Conservation (phyloP, 2,888 invertebrate genomes). For the Philopedon plagiatum region DNA sequence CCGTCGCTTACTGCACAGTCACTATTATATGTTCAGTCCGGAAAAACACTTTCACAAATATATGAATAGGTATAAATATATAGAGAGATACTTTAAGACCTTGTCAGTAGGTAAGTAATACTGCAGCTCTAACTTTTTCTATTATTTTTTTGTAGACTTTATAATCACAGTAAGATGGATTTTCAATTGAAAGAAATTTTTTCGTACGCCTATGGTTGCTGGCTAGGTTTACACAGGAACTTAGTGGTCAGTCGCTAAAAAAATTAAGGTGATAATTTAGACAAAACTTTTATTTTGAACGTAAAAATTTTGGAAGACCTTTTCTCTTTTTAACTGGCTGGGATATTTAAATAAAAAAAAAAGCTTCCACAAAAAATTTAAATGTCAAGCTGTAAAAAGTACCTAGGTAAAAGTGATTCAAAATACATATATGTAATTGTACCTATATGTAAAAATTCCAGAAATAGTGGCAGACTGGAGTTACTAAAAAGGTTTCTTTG, state of each 20-base stretch:
- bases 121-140: neutral
- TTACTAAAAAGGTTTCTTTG: no score
- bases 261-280: no score
- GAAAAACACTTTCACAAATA: neutral
- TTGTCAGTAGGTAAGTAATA: slow-evolving; percentile 1
- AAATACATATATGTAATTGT: no score
- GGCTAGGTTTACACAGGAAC: neutral
- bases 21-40: slow-evolving; percentile 3
- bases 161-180: slow-evolving; percentile 10
- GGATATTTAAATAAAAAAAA: no score
- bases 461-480: no score
- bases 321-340: no score
- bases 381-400: no score
- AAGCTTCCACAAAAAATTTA: no score
- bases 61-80: neutral
- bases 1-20: neutral
- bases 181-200: neutral
- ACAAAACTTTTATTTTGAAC: no score
- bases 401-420: no score
- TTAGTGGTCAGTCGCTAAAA: neutral
- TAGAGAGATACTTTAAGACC: slow-evolving; percentile 1
- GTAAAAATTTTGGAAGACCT: no score
- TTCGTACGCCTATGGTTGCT: neutral
- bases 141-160: neutral
- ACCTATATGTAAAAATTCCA: no score